Conservation (phyloP, 2,888 invertebrate species). For the Embidobia sp. region DNA sequence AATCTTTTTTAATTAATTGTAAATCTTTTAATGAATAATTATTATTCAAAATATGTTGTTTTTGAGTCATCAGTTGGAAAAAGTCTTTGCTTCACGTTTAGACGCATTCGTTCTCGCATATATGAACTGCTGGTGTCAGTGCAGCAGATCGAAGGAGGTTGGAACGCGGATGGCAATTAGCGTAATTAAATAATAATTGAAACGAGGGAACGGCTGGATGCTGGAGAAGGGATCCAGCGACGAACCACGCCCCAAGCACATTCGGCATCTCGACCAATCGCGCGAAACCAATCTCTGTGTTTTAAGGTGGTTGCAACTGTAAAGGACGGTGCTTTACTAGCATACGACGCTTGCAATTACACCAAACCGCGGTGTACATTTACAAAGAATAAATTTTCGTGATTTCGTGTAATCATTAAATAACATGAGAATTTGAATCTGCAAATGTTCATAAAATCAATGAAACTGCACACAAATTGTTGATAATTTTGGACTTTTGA, state of each 20-base stretch:
- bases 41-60: constrained; percentile 17
- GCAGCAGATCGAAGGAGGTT: constrained; percentile 68
- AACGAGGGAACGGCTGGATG: constrained; percentile 74
- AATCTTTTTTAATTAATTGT: no score
- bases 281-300: constrained; percentile 50
- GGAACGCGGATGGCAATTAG: constrained; percentile 74
- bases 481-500: no score
- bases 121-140: constrained; percentile 58
- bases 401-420: background rate
- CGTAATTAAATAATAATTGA: constrained; percentile 80
- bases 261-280: constrained; percentile 60
- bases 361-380: constrained; percentile 24
- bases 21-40: no score
- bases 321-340: constrained; percentile 33
- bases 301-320: constrained; percentile 44
- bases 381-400: no score
- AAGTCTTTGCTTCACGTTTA: constrained; percentile 53
- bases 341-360: constrained; percentile 39
- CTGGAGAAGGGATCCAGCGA: constrained; percentile 58
- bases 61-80: constrained; percentile 55
- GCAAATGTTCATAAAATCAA: no score
- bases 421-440: no score
- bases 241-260: constrained; percentile 63
- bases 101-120: constrained; percentile 41
- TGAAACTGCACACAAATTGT: no score